These are phyloP conservation scores for Enteromius treurensis DNA, from an alignment of 2,797 vertebrate species.

Conservation along the genomic window DNA sequence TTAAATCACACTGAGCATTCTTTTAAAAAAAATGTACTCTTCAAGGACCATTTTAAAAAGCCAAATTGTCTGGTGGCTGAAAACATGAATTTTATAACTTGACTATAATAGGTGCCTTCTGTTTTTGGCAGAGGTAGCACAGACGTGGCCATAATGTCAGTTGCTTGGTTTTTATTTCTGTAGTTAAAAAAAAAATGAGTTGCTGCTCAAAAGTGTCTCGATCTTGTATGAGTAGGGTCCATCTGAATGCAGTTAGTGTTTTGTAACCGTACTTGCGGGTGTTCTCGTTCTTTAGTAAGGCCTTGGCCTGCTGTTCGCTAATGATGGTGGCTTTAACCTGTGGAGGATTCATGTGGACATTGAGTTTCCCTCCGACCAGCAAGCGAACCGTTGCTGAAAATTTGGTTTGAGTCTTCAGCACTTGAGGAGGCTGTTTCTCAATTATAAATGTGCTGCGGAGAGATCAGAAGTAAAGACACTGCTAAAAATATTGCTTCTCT, in stretches of 20 bases:
- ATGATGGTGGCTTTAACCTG: slow-evolving; percentile 97
- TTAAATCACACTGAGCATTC: too few relatives aligned
- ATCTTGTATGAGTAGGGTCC: not conserved
- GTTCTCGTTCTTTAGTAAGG: slow-evolving; percentile 93
- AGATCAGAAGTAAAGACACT: slow-evolving; percentile 1
- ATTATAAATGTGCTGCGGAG: slow-evolving; percentile 91
- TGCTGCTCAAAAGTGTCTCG: not conserved
- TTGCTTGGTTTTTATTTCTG: not conserved
- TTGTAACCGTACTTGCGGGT: slow-evolving; percentile 78
- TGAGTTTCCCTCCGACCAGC: slow-evolving; percentile 93
- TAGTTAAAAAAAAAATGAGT: not conserved
- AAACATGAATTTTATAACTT: too few relatives aligned
- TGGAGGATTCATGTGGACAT: slow-evolving; percentile 97
- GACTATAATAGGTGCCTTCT: not conserved
- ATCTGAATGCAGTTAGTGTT: not conserved
- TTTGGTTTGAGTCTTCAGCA: slow-evolving; percentile 93
- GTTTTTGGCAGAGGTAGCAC: not conserved
- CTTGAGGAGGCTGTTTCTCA: slow-evolving; percentile 96
- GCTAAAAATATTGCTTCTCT: not conserved
- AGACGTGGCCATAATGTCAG: not conserved
- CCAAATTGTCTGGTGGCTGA: not conserved
- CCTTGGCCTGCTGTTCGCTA: slow-evolving; percentile 94
- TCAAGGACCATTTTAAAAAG: too few relatives aligned
- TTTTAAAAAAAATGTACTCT: too few relatives aligned
- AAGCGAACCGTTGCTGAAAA: slow-evolving; percentile 93